Conservation (phyloP, 1,140 invertebrate genomes). For the Drosophila erecta region DNA sequence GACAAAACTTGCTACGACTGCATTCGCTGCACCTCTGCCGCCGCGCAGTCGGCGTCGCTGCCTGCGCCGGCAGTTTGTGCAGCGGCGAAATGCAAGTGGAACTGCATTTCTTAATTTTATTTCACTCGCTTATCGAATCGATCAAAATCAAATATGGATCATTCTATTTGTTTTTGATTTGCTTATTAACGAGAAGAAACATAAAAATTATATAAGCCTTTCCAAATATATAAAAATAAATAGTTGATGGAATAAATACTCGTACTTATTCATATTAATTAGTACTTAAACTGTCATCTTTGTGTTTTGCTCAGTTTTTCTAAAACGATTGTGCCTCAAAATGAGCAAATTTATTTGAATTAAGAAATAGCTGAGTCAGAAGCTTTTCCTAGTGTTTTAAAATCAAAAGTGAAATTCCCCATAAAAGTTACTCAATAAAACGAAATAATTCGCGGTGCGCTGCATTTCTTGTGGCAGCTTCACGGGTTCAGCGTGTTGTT, state of each 20-base stretch:
- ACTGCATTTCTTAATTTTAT: constrained; percentile 19
- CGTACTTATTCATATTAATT: too few species aligned
- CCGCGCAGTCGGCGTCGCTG: constrained; percentile 14
- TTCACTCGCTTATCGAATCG: constrained; percentile 12
- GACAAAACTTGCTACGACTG: constrained; percentile 66
- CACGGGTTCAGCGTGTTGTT: constrained; percentile 36
- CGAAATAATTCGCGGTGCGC: constrained; percentile 32
- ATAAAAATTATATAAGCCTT: too few species aligned
- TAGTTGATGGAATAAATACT: too few species aligned
- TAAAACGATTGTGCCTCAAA: background rate
- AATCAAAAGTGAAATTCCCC: constrained; percentile 52
- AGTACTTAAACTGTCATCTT: too few species aligned
- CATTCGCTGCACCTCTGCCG: constrained; percentile 19
- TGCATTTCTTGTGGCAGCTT: constrained; percentile 58
- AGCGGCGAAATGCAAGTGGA: constrained; percentile 33
- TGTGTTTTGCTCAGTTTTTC: background rate
- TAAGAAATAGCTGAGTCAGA: background rate
- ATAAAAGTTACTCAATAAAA: constrained; percentile 65
- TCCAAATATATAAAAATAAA: too few species aligned
- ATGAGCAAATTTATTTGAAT: background rate
- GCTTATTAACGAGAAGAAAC: too few species aligned
- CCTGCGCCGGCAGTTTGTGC: constrained; percentile 27
- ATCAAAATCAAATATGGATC: constrained; percentile 8
- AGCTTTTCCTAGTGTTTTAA: constrained; percentile 2
- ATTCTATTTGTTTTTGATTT: too few species aligned